phyloP scores from a whole-genome alignment of 1,140 invertebrate genomes.

The Philotrypesis tridentata region DNA sequence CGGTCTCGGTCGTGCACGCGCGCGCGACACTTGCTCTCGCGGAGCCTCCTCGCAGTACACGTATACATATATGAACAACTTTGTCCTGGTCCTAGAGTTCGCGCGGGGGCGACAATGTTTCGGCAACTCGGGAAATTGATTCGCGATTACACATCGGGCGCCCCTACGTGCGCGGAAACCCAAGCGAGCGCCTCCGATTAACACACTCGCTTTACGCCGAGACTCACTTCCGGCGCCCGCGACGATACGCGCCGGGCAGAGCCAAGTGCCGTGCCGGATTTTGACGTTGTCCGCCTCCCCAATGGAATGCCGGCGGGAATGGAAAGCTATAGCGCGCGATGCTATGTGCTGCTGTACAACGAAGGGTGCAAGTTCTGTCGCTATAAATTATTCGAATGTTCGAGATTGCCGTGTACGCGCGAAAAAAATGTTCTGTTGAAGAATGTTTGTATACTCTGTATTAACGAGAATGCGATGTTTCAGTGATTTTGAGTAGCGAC shows the following conservation, averaged over 20 bases:
- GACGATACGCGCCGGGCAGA: not conserved
- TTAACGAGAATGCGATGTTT: too few species aligned
- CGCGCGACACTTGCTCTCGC: not conserved
- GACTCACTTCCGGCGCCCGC: not conserved
- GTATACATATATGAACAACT: too few species aligned
- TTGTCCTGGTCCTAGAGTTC: not conserved
- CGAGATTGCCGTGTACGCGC: not conserved
- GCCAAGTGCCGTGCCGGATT: not conserved
- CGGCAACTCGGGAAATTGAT: slow-evolving; percentile 15
- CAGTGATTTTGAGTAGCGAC: too few species aligned
- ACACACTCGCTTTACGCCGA: not conserved
- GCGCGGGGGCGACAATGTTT: not conserved
- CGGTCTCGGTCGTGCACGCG: too few species aligned
- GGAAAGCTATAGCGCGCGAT: not conserved
- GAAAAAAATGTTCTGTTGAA: not conserved
- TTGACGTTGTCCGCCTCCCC: not conserved
- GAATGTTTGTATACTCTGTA: not conserved
- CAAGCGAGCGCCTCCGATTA: not conserved
- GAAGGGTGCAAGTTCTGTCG: not conserved
- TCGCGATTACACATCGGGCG: slow-evolving; percentile 20
- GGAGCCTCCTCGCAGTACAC: too few species aligned
- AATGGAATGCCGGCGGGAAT: not conserved
- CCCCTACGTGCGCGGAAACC: slow-evolving; percentile 10
- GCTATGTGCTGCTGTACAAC: too few species aligned
- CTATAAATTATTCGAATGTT: too few species aligned